Base-by-base conservation (phyloP, 2,888 invertebrate genomes). In the Aleiodes alternator region DNA sequence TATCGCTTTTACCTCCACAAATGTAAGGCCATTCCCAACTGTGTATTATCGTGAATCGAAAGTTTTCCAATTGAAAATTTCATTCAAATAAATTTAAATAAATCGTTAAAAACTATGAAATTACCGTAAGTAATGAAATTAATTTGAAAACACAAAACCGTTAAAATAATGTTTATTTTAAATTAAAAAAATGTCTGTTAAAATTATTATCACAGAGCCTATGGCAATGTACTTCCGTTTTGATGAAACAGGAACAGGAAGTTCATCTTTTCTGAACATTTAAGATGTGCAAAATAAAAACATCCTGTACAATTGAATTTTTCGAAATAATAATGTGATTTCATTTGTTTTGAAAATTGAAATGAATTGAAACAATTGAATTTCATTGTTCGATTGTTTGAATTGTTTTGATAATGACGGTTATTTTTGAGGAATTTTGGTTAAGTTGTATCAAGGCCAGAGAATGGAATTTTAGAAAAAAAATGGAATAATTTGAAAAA, bases 241-340 rank as follows among this genome's bases (percentile, higher is more conserved):
- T 80, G 84, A 84, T 83, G 83, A 68, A 53, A 89, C 89, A 89
- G 89, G 89, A 89, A 89, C 89, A 89, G 89, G 89, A 89, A 89
- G 89, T 89, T 86, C 84, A 84, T 83, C 81, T 53, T 23, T 23
- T 78, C 84, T 43, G 7, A 78, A 69, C 78, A 81, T 82, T 80
- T 80, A 82, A 82, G 82, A 86, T 84, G 82, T 23, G 86, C 85
- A 80, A 85, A 87, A 86, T 85, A 87, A 87, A 85, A 87, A 88
- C 88, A 88, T 88, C 88, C 88, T 88, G 88, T 88, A 77, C 80
- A 79, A 83, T 82, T 80, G 81, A 82, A 84, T 81, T 82, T 84
- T 87, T 83, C 82, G 84, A 84, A 84, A 34, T 6, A 34, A 6
- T 6, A 82, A 81, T 83, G 64, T 56, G 23, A n/a, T 1, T 14